Base-by-base conservation (phyloP, 2,113 vertebrate species). In the Caranx melampygus region DNA sequence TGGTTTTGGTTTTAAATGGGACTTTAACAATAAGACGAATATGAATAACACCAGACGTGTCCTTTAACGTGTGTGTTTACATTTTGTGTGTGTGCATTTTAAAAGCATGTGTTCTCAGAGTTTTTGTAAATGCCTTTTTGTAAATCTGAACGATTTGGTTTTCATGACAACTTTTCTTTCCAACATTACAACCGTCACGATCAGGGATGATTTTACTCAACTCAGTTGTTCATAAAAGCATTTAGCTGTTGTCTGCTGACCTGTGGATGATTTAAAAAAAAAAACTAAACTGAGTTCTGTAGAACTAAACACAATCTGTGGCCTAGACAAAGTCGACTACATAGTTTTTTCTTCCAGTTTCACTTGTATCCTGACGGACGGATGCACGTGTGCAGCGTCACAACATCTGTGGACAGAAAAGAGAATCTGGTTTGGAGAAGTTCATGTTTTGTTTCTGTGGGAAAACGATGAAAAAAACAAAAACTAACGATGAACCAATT, bases 191-290 rank as follows among this genome's bases (percentile, higher is more conserved):
- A 61, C 40, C 70, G 69, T 85, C 89, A 90, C 84, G 69, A 84
- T 90, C 87, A 90, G 88, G 85, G 90, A 91, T 78, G 57, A 84
- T 76, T 87, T 85, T 68, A 68, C 74, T 79, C 31, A 65, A 72
- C 55, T 68, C 15, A 52, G 64, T 82, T 75, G 52, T 83, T 82
- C 81, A 82, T 80, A 6, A 57, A 78, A 87, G 72, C 71, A 89
- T 90, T 89, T 82, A 81, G 51, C 57, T 71, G 58, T 80, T 78
- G 60, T 83, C 69, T 71, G 58, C 79, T 79, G 57, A 75, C 45
- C 16, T 76, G 66, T 70, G 55, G 71, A 78, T 44, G 45, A 79
- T 72, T 26, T 44, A 21, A 51, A 57, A 42, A 51, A n/a, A 26
- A 26, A 26, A 26, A 26, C 26, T 26, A 37, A 31, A 55, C 15